Evolutionary conservation across 2,797 vertebrate species (phyloP).

Genomic region (Sardinella longiceps): DNA sequence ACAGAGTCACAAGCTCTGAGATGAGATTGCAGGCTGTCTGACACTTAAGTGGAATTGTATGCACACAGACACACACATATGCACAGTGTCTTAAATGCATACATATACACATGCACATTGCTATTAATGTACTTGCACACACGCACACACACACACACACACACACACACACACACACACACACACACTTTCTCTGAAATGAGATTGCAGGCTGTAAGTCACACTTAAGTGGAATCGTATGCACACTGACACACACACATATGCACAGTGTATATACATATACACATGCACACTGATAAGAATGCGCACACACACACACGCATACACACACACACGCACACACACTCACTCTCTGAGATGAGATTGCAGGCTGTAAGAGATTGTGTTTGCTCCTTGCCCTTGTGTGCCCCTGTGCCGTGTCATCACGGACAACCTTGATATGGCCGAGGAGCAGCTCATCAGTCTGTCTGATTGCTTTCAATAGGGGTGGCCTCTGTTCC

Average conservation of each 20-base stretch:
- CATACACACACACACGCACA: not conserved
- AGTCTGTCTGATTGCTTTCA: constrained; percentile 7
- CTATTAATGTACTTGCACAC: too few species aligned
- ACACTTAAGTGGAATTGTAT: too few species aligned
- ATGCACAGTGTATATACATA: not conserved
- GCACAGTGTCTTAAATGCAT: not conserved
- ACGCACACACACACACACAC: not conserved
- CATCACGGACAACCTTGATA: not conserved
- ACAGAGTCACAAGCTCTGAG: not conserved
- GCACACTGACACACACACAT: not conserved
- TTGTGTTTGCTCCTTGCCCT: not conserved
- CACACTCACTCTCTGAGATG: not conserved
- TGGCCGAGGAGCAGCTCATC: not conserved
- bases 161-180: not conserved
- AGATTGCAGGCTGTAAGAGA: not conserved
- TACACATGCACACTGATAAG: not conserved
- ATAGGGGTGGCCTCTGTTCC: not conserved
- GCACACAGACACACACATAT: not conserved
- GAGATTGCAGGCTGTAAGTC: too few species aligned
- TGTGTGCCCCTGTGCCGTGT: not conserved
- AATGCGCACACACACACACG: not conserved
- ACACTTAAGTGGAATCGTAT: too few species aligned
- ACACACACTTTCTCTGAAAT: not conserved
- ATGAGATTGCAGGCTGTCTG: too few species aligned
- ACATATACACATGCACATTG: not conserved